phyloP scores from a whole-genome alignment of 2,113 vertebrate genomes.

The Bufo bufo region DNA sequence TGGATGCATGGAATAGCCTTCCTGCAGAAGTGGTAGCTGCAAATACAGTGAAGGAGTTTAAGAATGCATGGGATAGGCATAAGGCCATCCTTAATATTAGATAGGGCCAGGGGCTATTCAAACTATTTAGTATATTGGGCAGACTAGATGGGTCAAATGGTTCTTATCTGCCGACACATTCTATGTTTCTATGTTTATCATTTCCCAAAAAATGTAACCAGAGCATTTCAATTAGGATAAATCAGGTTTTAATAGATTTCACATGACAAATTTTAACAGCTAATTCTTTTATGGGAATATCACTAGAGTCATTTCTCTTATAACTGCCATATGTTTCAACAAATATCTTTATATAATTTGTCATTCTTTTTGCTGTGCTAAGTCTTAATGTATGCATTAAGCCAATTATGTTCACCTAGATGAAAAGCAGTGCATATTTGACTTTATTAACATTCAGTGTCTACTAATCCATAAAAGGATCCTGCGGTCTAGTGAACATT shows the following conservation, averaged over 20 bases:
- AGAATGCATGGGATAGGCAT: too few relatives aligned
- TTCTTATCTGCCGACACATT: too few relatives aligned
- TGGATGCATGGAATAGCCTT: too few relatives aligned
- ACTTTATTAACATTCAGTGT: constrained; percentile 37
- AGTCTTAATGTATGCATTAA: constrained; percentile 42
- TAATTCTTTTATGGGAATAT: constrained; percentile 18
- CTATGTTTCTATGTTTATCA: neutral
- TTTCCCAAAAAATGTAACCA: neutral
- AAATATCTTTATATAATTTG: constrained; percentile 25
- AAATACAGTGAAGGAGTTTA: too few relatives aligned
- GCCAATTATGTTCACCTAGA: constrained; percentile 44
- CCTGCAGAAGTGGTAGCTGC: too few relatives aligned
- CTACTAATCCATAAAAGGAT: constrained; percentile 48
- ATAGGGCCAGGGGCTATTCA: too few relatives aligned
- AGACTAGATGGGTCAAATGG: too few relatives aligned
- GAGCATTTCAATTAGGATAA: neutral
- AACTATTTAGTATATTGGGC: too few relatives aligned
- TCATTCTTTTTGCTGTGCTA: neutral
- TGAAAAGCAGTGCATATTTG: constrained; percentile 24
- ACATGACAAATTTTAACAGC: constrained; percentile 1
- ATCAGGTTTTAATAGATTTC: neutral
- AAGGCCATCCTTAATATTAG: too few relatives aligned
- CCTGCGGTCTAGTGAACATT: constrained; percentile 43
- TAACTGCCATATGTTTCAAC: neutral
- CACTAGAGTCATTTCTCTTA: neutral